Percentiles rank a stretch among this genome's conserved stretches.
phyloP scores from a whole-genome alignment of 2,888 invertebrate genomes.

The Platynereis dumerilii region DNA sequence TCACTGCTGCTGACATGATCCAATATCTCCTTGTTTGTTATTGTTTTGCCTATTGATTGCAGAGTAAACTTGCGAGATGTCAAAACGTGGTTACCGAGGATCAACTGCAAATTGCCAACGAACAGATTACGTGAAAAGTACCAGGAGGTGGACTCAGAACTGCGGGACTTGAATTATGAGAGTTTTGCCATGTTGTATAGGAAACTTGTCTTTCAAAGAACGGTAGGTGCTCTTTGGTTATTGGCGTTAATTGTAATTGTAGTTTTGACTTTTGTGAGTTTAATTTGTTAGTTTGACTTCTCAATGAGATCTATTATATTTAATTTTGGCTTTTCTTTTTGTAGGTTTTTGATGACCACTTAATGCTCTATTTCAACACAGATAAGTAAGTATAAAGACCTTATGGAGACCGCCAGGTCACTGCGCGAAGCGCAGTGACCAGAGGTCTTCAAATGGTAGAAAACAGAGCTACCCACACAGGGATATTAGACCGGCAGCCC shows the following conservation, averaged over 20 bases:
- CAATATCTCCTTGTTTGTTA: too few relatives aligned
- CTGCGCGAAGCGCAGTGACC: too few relatives aligned
- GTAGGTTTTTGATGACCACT: conserved; percentile 71
- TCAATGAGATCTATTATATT: conserved; percentile 3
- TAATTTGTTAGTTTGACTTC: too few relatives aligned
- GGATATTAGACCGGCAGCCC: background rate
- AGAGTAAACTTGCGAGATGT: conserved; percentile 84
- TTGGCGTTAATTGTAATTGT: too few relatives aligned
- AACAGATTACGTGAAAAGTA: conserved; percentile 77
- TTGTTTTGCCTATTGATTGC: too few relatives aligned
- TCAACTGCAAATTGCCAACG: conserved; percentile 89
- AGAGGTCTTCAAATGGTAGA: too few relatives aligned
- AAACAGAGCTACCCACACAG: too few relatives aligned
- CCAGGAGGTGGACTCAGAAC: conserved; percentile 73
- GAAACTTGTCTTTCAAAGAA: conserved; percentile 80
- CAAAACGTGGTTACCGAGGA: conserved; percentile 85
- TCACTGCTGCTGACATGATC: too few relatives aligned
- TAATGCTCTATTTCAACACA: conserved; percentile 43
- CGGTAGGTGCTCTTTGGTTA: conserved; percentile 69
- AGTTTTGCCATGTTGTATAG: conserved; percentile 86
- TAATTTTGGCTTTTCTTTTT: conserved; percentile 43
- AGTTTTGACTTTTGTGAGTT: too few relatives aligned
- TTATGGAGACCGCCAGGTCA: too few relatives aligned
- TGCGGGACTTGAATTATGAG: conserved; percentile 87
- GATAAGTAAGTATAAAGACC: conserved; percentile 11